phyloP scores from a whole-genome alignment of 2,888 invertebrate genomes.

The Nomada hirtipes region DNA sequence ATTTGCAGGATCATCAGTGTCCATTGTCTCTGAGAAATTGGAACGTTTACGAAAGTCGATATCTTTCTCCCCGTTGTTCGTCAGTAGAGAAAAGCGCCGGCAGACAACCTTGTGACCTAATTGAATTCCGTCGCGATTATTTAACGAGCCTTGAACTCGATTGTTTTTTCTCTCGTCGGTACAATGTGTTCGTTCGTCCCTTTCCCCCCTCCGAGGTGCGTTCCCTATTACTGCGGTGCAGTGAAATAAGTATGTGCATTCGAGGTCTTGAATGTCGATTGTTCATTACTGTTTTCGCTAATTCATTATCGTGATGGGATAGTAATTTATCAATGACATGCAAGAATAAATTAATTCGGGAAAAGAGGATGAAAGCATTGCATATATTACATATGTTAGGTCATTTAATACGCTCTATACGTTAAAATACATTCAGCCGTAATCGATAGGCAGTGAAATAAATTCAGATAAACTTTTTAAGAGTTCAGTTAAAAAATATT shows the following conservation, averaged over 20 bases:
- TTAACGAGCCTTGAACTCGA: conserved; percentile 52
- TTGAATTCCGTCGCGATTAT: conserved; percentile 38
- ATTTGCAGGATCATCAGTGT: conserved; percentile 34
- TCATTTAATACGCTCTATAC: too few species aligned
- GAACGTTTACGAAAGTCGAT: conserved; percentile 41
- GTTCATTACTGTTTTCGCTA: not conserved
- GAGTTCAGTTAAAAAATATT: not conserved
- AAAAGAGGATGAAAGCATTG: too few species aligned
- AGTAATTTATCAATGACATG: not conserved
- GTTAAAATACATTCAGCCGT: too few species aligned
- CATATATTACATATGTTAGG: too few species aligned
- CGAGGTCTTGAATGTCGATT: not conserved
- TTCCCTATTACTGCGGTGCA: not conserved
- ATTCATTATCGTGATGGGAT: not conserved
- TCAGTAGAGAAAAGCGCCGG: conserved; percentile 34
- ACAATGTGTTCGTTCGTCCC: not conserved
- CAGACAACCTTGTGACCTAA: conserved; percentile 41
- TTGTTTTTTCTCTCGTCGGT: conserved; percentile 4
- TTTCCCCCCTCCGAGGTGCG: not conserved
- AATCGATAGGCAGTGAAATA: too few species aligned
- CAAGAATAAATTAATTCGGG: too few species aligned
- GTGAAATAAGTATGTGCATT: not conserved
- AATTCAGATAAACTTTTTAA: too few species aligned
- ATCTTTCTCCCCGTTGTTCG: conserved; percentile 3
- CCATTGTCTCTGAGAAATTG: conserved; percentile 48